Conservation (phyloP, 2,888 invertebrate genomes). For the Thymelicus lineola region DNA sequence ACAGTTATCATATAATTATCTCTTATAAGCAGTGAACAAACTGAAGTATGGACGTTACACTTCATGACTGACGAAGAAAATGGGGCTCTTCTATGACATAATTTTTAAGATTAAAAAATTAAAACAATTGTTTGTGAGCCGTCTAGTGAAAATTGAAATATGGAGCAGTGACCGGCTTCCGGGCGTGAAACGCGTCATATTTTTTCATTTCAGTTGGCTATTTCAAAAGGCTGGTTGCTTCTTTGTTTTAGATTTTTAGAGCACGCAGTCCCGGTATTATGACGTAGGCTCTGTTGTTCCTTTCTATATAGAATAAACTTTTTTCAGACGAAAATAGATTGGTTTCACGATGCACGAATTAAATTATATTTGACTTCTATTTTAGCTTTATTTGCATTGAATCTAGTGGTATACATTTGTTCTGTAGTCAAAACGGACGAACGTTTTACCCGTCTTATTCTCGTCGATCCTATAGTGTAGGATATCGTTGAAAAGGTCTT, state of each 20-base stretch:
- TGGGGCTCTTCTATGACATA: neutral
- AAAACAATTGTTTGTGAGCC: constrained; percentile 5
- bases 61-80: neutral
- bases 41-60: no score
- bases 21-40: no score
- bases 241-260: constrained; percentile 35
- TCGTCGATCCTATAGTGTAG: no score
- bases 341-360: neutral
- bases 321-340: neutral
- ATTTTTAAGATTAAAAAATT: neutral
- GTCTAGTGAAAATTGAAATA: constrained; percentile 29
- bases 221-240: constrained; percentile 30
- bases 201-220: constrained; percentile 35
- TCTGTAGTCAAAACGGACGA: no score
- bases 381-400: no score
- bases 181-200: constrained; percentile 29
- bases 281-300: constrained; percentile 1
- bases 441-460: no score
- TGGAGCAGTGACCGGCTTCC: constrained; percentile 11
- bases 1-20: no score
- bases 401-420: no score
- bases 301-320: constrained; percentile 3
- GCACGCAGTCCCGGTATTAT: constrained; percentile 11
- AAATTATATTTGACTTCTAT: neutral
- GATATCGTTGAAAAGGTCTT: no score